Percentiles rank a stretch among this genome's conserved stretches.
Conservation (phyloP, 1,140 invertebrate species). For the Chymomyza costata region DNA sequence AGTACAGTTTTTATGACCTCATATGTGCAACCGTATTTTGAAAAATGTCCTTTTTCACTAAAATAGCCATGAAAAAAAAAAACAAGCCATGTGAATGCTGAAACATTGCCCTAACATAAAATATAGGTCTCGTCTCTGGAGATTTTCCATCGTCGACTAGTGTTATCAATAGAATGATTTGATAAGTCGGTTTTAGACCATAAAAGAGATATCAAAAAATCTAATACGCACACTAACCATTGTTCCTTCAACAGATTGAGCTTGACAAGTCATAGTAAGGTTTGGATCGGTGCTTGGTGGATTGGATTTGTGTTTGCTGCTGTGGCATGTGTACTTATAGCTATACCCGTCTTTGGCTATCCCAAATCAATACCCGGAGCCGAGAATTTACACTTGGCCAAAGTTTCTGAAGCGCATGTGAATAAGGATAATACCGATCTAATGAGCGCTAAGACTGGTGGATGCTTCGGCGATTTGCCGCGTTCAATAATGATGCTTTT, state of each 20-base stretch:
- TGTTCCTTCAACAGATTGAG: slow-evolving; percentile 81
- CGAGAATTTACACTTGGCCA: slow-evolving; percentile 80
- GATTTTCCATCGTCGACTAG: too few species aligned
- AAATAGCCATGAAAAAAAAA: too few species aligned
- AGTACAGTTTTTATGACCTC: too few species aligned
- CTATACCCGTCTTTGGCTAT: slow-evolving; percentile 84
- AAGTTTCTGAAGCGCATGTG: slow-evolving; percentile 83
- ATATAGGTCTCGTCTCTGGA: too few species aligned
- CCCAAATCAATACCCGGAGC: slow-evolving; percentile 83
- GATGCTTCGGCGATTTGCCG: slow-evolving; percentile 79
- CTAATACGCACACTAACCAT: too few species aligned
- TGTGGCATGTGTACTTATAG: slow-evolving; percentile 80
- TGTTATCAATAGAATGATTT: too few species aligned
- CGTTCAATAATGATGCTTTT: slow-evolving; percentile 81
- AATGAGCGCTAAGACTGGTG: not conserved
- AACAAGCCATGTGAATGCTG: too few species aligned
- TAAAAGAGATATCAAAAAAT: too few species aligned
- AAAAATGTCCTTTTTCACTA: too few species aligned
- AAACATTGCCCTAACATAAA: too few species aligned
- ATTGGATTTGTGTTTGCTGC: slow-evolving; percentile 85
- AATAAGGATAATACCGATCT: slow-evolving; percentile 52
- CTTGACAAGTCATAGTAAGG: slow-evolving; percentile 83
- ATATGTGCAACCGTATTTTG: too few species aligned
- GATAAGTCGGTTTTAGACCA: too few species aligned
- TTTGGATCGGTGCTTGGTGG: slow-evolving; percentile 93